Conservation (phyloP, 2,113 vertebrate genomes). For the Chauna torquata region DNA sequence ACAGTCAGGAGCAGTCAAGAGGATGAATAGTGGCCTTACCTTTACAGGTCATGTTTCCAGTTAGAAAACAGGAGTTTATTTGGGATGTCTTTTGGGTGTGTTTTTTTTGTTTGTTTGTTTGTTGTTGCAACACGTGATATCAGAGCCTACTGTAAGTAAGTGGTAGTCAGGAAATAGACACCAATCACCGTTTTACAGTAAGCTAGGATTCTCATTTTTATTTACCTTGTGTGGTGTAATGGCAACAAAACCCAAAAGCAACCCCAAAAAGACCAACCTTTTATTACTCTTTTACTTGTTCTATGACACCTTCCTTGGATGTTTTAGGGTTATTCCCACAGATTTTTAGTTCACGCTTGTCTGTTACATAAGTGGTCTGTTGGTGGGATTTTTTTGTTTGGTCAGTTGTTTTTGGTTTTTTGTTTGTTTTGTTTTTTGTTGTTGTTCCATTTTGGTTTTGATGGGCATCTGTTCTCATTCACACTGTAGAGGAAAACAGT, state of each 20-base stretch:
- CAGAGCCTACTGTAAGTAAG: background rate
- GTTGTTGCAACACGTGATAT: background rate
- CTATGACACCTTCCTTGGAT: background rate
- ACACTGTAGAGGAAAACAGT: background rate
- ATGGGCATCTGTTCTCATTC: background rate
- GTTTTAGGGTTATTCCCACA: background rate
- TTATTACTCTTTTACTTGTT: background rate
- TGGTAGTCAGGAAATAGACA: background rate
- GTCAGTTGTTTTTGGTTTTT: no score
- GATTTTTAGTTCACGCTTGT: background rate
- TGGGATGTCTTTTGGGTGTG: background rate
- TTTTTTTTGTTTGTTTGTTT: no score
- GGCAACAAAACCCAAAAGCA: background rate
- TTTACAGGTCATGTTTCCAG: background rate
- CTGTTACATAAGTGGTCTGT: background rate
- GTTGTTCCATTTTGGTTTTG: background rate
- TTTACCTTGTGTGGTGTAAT: background rate
- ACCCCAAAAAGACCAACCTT: background rate
- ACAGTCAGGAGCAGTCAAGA: background rate
- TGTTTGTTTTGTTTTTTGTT: background rate
- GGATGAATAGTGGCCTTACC: background rate
- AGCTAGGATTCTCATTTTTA: background rate
- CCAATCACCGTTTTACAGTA: background rate
- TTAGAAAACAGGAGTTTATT: background rate
- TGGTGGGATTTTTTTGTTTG: background rate